Conservation (phyloP, 2,888 invertebrate genomes). For the Beris chalybata region DNA sequence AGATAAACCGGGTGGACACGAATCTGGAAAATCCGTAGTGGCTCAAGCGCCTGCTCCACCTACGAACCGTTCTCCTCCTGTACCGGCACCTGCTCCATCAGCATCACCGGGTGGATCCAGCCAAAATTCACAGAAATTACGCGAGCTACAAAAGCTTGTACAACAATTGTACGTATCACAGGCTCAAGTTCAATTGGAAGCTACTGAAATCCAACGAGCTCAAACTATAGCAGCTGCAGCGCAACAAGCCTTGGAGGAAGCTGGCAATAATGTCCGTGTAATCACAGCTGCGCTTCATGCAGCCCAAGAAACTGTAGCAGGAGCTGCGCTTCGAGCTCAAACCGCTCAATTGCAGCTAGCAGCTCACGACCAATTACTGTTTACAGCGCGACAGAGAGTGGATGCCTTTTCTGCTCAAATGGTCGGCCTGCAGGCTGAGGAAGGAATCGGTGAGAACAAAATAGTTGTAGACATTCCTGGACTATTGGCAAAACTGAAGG, state of each 20-base stretch:
- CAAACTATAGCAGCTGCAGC: slow-evolving; percentile 52
- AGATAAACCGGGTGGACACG: background rate
- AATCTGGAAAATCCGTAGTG: background rate
- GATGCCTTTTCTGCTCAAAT: slow-evolving; percentile 55
- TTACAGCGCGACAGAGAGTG: slow-evolving; percentile 55
- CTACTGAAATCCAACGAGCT: slow-evolving; percentile 52
- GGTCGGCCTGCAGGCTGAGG: slow-evolving; percentile 53
- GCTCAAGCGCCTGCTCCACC: background rate
- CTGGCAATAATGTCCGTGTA: slow-evolving; percentile 53
- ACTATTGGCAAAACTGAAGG: slow-evolving; percentile 47
- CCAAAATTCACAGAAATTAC: slow-evolving; percentile 11
- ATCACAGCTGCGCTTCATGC: slow-evolving; percentile 52
- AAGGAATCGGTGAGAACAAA: slow-evolving; percentile 49
- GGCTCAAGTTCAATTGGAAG: slow-evolving; percentile 55
- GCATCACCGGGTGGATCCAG: background rate
- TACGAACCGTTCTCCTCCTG: background rate
- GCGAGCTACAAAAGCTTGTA: slow-evolving; percentile 46
- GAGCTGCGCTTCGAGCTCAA: slow-evolving; percentile 54
- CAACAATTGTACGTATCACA: slow-evolving; percentile 54
- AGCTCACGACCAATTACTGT: slow-evolving; percentile 55
- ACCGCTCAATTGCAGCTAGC: slow-evolving; percentile 55
- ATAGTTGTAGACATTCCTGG: slow-evolving; percentile 47
- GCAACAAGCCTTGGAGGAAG: slow-evolving; percentile 51
- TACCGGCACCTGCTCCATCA: background rate
- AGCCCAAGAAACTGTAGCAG: slow-evolving; percentile 54